phyloP scores from a whole-genome alignment of 2,888 invertebrate species.

The Coleophora deauratella region DNA sequence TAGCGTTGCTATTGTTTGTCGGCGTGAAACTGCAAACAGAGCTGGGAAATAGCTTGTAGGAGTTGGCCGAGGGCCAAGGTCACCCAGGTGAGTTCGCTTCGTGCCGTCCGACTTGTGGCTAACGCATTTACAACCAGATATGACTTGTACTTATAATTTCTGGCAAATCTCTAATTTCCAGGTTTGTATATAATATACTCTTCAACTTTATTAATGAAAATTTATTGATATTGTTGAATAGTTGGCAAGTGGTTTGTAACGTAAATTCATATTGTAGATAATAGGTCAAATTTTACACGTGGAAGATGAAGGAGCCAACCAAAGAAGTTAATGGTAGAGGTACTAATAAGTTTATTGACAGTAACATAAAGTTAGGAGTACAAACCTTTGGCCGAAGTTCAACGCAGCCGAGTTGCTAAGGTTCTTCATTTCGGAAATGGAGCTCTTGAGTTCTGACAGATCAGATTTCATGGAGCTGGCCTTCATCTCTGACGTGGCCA shows the following conservation, averaged over 20 bases:
- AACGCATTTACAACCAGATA: slow-evolving; percentile 16
- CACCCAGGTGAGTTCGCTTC: slow-evolving; percentile 65
- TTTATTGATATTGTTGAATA: too few species aligned
- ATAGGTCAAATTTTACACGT: too few species aligned
- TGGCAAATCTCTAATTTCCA: slow-evolving; percentile 4
- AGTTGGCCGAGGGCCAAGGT: slow-evolving; percentile 66
- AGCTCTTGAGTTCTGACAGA: slow-evolving; percentile 84
- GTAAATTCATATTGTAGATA: too few species aligned
- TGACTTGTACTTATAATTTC: not conserved
- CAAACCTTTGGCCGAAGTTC: slow-evolving; percentile 63
- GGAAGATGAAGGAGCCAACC: too few species aligned
- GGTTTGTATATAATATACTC: slow-evolving; percentile 5
- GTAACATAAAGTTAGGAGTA: too few species aligned
- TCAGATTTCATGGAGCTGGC: slow-evolving; percentile 88
- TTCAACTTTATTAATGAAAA: too few species aligned
- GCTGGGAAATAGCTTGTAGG: slow-evolving; percentile 53
- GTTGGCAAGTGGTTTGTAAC: too few species aligned
- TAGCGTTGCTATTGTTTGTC: slow-evolving; percentile 66
- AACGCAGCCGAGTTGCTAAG: slow-evolving; percentile 65
- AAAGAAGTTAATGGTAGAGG: too few species aligned
- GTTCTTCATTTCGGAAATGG: slow-evolving; percentile 91
- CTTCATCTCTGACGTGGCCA: slow-evolving; percentile 82
- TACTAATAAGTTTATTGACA: too few species aligned
- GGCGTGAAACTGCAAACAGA: slow-evolving; percentile 63
- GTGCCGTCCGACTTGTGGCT: slow-evolving; percentile 39